A percentile compares a stretch with the other conserved stretches of the same genome.
Evolutionary conservation across 2,888 invertebrate genomes (phyloP).

Genomic region (Drosophila diplacantha): DNA sequence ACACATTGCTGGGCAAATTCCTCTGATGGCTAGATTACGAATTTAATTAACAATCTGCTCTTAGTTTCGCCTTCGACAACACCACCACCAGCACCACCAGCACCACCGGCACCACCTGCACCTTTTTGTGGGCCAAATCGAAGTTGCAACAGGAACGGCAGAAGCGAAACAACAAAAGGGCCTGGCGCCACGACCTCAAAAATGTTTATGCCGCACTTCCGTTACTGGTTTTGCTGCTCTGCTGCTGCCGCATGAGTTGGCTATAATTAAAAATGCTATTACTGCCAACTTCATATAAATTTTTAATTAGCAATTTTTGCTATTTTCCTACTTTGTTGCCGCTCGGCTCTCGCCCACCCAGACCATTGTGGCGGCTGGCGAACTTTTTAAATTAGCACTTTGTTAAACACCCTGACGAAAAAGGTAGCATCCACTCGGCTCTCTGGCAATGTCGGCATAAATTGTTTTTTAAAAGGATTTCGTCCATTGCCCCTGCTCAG

Average conservation of each 20-base stretch:
- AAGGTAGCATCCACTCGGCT: conserved; percentile 57
- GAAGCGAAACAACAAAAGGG: conserved; percentile 57
- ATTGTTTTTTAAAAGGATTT: conserved; percentile 72
- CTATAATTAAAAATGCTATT: conserved; percentile 77
- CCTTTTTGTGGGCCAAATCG: conserved; percentile 36
- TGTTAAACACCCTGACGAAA: conserved; percentile 72
- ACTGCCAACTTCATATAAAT: conserved; percentile 76
- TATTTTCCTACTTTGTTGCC: conserved; percentile 74
- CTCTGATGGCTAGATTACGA: conserved; percentile 25
- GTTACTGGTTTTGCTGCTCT: conserved; percentile 38
- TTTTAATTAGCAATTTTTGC: conserved; percentile 77
- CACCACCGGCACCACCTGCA: neutral
- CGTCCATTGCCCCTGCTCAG: conserved; percentile 53
- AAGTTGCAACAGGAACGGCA: conserved; percentile 20
- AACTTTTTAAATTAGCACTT: conserved; percentile 77
- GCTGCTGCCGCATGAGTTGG: conserved; percentile 63
- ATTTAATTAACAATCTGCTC: conserved; percentile 36
- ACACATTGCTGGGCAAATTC: conserved; percentile 25
- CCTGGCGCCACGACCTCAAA: conserved; percentile 63
- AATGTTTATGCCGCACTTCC: conserved; percentile 70
- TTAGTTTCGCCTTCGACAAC: conserved; percentile 5
- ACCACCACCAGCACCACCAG: neutral
- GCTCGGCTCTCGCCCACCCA: conserved; percentile 16
- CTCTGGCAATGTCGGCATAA: conserved; percentile 50
- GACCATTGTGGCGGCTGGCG: conserved; percentile 43